These are phyloP conservation scores for Hyperoodon ampullatus DNA, from an alignment of 2,113 vertebrate genomes.

Conservation along the genomic window DNA sequence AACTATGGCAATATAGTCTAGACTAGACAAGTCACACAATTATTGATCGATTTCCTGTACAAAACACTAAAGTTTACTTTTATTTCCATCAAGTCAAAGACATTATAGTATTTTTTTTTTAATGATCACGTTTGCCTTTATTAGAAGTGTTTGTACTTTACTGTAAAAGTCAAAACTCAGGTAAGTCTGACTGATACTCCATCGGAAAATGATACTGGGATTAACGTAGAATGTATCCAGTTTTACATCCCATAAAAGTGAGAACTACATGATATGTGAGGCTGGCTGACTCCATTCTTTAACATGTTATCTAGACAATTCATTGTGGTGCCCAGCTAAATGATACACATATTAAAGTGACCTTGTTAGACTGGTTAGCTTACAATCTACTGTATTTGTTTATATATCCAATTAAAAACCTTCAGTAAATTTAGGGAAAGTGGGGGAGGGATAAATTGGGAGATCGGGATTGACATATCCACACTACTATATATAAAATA, in stretches of 20 bases:
- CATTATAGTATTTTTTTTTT: not conserved
- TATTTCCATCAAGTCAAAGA: conserved; percentile 24
- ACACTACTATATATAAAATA: too few relatives aligned
- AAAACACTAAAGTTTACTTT: conserved; percentile 49
- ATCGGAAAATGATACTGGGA: not conserved
- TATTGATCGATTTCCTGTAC: not conserved
- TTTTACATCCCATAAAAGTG: not conserved
- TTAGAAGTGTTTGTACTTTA: conserved; percentile 3
- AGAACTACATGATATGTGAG: not conserved
- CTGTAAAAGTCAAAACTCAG: conserved; percentile 1
- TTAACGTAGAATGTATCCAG: not conserved
- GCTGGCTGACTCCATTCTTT: not conserved
- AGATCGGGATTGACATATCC: too few relatives aligned
- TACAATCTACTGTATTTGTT: conserved; percentile 33
- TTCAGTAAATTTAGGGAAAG: not conserved
- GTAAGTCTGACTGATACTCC: not conserved
- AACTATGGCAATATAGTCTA: not conserved
- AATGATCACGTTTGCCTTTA: not conserved
- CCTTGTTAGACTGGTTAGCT: not conserved
- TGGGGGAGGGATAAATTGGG: too few relatives aligned
- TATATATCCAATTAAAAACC: conserved; percentile 3
- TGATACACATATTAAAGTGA: not conserved
- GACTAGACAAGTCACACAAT: not conserved
- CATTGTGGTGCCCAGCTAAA: not conserved
- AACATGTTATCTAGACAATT: not conserved